These are phyloP conservation scores for Vollenhovia emeryi DNA, from an alignment of 1,140 invertebrate genomes.

Conservation along the genomic window DNA sequence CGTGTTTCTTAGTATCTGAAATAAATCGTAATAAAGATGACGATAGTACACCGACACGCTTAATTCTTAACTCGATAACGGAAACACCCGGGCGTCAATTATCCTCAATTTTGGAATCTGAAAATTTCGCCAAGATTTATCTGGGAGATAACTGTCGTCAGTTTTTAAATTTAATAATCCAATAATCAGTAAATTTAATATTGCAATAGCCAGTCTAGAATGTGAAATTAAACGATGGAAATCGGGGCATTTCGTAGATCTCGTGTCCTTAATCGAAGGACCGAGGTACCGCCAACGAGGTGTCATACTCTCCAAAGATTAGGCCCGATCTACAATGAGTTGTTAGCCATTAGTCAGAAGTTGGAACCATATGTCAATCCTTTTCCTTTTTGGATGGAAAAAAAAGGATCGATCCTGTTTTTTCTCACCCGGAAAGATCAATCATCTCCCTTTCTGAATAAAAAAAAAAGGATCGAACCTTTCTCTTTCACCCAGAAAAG, in stretches of 20 bases:
- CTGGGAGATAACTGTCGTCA: not conserved
- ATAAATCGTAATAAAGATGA: not conserved
- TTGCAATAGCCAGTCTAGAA: too few relatives aligned
- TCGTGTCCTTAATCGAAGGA: constrained; percentile 17
- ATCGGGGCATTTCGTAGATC: not conserved
- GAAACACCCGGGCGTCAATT: not conserved
- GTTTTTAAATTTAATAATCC: not conserved
- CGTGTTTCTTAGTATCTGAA: not conserved
- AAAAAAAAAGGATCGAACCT: too few relatives aligned
- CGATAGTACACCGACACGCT: not conserved
- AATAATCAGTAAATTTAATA: too few relatives aligned
- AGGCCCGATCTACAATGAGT: too few relatives aligned
- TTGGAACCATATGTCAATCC: too few relatives aligned
- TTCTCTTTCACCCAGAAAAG: too few relatives aligned
- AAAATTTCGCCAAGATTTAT: not conserved
- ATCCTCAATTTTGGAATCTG: not conserved
- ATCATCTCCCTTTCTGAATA: too few relatives aligned
- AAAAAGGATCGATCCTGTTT: too few relatives aligned
- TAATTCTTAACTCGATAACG: not conserved
- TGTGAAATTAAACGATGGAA: not conserved
- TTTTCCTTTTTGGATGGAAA: too few relatives aligned
- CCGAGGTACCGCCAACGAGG: constrained; percentile 32
- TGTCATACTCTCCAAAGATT: constrained; percentile 63
- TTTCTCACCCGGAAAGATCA: too few relatives aligned
- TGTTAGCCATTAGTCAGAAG: too few relatives aligned